Conservation (phyloP, 2,797 vertebrate species). For the Chiloscyllium punctatum region DNA sequence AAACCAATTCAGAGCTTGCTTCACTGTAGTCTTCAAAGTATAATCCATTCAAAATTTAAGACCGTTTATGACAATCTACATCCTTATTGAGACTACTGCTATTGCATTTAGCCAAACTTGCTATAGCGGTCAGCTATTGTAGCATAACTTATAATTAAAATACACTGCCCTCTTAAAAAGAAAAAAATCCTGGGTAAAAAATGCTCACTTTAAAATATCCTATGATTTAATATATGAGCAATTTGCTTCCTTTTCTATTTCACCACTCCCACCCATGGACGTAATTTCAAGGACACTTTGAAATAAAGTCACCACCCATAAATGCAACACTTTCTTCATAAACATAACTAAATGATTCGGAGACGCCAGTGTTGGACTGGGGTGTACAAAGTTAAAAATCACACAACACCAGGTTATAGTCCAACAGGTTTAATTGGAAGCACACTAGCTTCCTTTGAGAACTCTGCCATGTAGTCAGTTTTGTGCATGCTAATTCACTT, state of each 20-base stretch:
- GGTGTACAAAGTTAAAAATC: too few relatives aligned
- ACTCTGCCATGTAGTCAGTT: neutral
- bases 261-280: neutral
- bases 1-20: neutral
- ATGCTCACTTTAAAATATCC: neutral
- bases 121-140: neutral
- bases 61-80: neutral
- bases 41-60: neutral
- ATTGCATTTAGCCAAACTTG: neutral
- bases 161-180: neutral
- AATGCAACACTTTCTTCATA: neutral
- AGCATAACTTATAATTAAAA: neutral
- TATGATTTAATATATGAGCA: neutral
- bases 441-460: neutral
- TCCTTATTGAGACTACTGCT: neutral
- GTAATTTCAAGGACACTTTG: neutral
- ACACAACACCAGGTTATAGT: too few relatives aligned
- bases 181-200: neutral
- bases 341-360: neutral
- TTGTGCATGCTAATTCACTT: neutral
- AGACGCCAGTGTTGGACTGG: too few relatives aligned
- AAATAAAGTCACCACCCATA: neutral
- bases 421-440: too few relatives aligned
- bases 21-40: neutral
- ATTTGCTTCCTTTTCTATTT: neutral